Conservation (phyloP, 2,113 vertebrate genomes). For the Saiga tatarica region DNA sequence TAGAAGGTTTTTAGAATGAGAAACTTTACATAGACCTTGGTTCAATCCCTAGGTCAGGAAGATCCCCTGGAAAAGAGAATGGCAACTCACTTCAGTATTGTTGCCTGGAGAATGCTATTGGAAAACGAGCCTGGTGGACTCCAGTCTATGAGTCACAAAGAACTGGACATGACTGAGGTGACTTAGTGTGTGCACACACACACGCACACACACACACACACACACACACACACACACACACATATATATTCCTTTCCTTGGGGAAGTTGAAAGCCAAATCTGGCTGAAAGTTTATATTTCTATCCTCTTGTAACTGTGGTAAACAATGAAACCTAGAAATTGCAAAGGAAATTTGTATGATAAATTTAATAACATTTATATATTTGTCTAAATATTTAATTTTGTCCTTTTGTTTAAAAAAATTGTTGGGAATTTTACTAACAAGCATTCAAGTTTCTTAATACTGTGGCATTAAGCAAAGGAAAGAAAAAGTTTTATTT, state of each 20-base stretch:
- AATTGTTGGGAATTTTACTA: not conserved
- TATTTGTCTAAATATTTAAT: not conserved
- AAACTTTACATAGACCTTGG: not conserved
- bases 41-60: not conserved
- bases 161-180: accelerated
- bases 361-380: not conserved
- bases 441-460: not conserved
- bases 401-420: not conserved
- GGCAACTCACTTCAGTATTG: not conserved
- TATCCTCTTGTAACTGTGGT: not conserved
- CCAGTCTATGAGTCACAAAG: not conserved
- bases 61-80: not conserved
- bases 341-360: not conserved
- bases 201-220: accelerated
- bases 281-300: not conserved
- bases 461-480: not conserved
- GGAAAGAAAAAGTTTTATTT: not conserved
- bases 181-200: accelerated
- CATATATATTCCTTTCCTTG: not conserved
- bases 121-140: not conserved
- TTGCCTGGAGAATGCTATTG: not conserved
- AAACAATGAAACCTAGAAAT: not conserved
- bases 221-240: accelerated
- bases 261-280: not conserved
- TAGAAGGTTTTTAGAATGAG: not conserved